Percentiles rank a stretch among this genome's conserved stretches.
These are phyloP conservation scores for Pelecanus crispus DNA, from an alignment of 2,113 vertebrate genomes.

Conservation along the genomic window DNA sequence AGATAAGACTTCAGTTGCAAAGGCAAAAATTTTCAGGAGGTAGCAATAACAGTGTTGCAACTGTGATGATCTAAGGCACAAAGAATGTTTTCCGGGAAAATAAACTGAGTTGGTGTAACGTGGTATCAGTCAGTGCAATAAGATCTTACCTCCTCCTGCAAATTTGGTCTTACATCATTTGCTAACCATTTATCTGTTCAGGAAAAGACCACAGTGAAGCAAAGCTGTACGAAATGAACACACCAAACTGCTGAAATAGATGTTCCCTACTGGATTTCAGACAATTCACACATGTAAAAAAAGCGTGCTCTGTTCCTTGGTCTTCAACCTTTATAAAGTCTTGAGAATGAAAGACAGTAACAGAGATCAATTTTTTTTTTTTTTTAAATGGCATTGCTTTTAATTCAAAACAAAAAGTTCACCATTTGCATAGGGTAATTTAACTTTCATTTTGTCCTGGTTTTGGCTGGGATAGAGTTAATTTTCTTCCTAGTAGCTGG, in stretches of 20 bases:
- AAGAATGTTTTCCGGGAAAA: not conserved
- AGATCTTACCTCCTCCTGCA: not conserved
- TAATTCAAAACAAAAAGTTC: not conserved
- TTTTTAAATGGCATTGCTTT: not conserved
- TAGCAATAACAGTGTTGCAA: not conserved
- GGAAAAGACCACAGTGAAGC: not conserved
- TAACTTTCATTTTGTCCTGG: not conserved
- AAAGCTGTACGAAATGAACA: not conserved
- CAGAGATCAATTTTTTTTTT: not conserved
- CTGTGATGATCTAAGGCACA: not conserved
- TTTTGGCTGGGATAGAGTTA: too few species aligned
- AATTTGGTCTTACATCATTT: not conserved
- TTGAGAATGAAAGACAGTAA: not conserved
- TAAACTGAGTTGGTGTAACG: not conserved
- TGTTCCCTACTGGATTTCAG: not conserved
- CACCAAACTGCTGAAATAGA: not conserved
- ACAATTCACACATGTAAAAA: not conserved
- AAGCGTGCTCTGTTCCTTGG: not conserved
- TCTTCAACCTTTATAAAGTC: not conserved
- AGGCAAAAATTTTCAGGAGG: not conserved
- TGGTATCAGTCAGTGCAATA: not conserved
- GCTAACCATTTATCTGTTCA: not conserved
- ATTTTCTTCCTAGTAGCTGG: too few species aligned
- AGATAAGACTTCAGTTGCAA: not conserved
- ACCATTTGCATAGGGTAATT: not conserved